Evolutionary conservation across 23 tunicate genomes (phyloP).

Genomic region (Ciona savignyi): DNA sequence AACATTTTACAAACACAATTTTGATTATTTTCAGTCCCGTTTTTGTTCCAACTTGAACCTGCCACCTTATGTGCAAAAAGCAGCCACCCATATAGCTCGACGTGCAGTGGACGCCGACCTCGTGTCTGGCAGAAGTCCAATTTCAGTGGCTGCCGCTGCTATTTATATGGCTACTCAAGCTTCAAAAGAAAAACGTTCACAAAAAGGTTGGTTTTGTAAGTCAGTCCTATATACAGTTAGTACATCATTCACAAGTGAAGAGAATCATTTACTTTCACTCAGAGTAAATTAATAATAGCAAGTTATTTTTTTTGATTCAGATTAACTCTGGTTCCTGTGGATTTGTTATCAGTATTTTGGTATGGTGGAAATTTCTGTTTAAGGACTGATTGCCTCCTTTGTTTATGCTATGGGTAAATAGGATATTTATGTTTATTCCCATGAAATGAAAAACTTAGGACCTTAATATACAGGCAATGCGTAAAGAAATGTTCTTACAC

Average conservation of each 20-base stretch:
- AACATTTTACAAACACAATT: no score
- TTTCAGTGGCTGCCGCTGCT: conserved; percentile 98
- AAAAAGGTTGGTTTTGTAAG: conserved; percentile 43
- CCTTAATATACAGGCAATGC: no score
- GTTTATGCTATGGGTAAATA: no score
- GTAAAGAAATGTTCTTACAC: no score
- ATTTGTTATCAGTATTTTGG: no score
- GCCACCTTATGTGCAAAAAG: conserved; percentile 66
- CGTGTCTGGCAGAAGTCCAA: conserved; percentile 88
- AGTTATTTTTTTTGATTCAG: no score
- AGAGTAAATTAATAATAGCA: not conserved
- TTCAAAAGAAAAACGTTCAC: conserved; percentile 69
- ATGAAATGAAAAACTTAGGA: no score
- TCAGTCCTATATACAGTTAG: not conserved
- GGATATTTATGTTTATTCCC: no score
- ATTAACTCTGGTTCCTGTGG: no score
- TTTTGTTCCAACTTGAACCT: conserved; percentile 79
- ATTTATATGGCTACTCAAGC: conserved; percentile 99
- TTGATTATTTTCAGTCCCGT: conserved; percentile 68
- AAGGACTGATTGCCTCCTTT: no score
- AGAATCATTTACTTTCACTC: not conserved
- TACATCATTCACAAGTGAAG: not conserved
- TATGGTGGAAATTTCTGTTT: no score
- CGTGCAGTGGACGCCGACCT: conserved; percentile 90
- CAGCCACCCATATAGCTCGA: conserved; percentile 84